These are phyloP conservation scores for Amphiprion percula DNA, from an alignment of 2,113 vertebrate species.

Conservation along the genomic window DNA sequence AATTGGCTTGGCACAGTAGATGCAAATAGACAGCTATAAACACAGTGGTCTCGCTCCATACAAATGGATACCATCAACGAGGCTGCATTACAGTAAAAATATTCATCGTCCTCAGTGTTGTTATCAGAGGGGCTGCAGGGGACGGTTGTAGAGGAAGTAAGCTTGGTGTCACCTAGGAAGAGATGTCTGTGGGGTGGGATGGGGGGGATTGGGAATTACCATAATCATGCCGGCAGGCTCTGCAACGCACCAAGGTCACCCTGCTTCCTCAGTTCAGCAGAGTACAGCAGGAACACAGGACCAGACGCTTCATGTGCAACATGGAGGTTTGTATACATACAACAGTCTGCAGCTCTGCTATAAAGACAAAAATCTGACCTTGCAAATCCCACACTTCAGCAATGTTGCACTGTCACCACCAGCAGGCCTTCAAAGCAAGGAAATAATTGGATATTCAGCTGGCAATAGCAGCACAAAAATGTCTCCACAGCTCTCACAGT, in stretches of 20 bases:
- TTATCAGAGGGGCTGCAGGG: constrained; percentile 37
- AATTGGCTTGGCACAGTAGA: constrained; percentile 17
- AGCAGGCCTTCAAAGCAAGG: constrained; percentile 14
- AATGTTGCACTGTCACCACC: background rate
- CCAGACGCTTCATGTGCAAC: constrained; percentile 15
- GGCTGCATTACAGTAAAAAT: constrained; percentile 35
- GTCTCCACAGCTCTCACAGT: background rate
- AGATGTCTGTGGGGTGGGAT: constrained; percentile 49
- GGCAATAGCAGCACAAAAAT: background rate
- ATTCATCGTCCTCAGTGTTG: constrained; percentile 27
- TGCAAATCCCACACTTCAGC: background rate
- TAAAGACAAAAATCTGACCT: constrained; percentile 34
- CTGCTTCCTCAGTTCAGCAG: constrained; percentile 52
- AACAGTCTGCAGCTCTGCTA: background rate
- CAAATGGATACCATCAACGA: constrained; percentile 29
- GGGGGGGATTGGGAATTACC: constrained; percentile 57
- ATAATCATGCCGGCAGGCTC: constrained; percentile 70
- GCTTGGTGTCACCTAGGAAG: constrained; percentile 59
- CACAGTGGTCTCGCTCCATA: constrained; percentile 7
- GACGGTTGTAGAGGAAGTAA: constrained; percentile 49
- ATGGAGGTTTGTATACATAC: background rate
- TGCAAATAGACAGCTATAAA: constrained; percentile 20
- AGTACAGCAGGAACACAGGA: constrained; percentile 54
- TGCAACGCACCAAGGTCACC: constrained; percentile 77
- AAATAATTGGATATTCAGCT: constrained; percentile 38